Conservation (phyloP, 2,113 vertebrate species). For the Ascaphus truei region DNA sequence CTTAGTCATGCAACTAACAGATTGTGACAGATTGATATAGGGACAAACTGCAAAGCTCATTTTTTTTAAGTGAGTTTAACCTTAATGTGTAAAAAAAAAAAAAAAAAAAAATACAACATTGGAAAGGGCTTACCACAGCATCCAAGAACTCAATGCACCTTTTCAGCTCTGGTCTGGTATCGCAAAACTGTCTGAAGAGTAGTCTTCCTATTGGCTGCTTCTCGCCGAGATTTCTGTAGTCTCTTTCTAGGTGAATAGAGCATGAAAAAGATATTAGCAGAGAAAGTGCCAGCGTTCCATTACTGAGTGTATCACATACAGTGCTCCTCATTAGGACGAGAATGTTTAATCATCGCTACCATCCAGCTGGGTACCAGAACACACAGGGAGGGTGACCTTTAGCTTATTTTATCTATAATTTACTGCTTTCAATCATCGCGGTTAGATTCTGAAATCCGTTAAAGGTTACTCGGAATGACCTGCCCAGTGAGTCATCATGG, state of each 20-base stretch:
- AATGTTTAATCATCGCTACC: not conserved
- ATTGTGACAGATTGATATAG: too few species aligned
- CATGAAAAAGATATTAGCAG: not conserved
- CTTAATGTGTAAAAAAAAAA: too few species aligned
- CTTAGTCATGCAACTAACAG: too few species aligned
- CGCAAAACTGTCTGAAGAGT: conserved; percentile 87
- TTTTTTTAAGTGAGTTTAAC: too few species aligned
- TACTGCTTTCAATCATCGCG: not conserved
- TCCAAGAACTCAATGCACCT: conserved; percentile 83
- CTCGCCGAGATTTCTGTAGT: conserved; percentile 82
- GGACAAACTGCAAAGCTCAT: too few species aligned
- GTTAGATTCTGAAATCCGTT: not conserved
- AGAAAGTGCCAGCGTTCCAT: not conserved
- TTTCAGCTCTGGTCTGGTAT: conserved; percentile 71
- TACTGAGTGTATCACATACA: not conserved
- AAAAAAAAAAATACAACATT: not conserved
- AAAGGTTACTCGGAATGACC: too few species aligned
- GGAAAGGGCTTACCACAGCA: conserved; percentile 73
- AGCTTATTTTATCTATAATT: not conserved
- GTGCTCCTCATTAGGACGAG: not conserved
- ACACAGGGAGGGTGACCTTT: not conserved
- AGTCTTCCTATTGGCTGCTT: conserved; percentile 87
- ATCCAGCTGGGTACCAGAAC: not conserved
- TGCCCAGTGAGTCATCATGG: too few species aligned
- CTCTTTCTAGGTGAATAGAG: conserved; percentile 64